A percentile compares a stretch with the other conserved stretches of the same genome.
Conservation (phyloP, 2,113 vertebrate genomes). For the Indri indri region DNA sequence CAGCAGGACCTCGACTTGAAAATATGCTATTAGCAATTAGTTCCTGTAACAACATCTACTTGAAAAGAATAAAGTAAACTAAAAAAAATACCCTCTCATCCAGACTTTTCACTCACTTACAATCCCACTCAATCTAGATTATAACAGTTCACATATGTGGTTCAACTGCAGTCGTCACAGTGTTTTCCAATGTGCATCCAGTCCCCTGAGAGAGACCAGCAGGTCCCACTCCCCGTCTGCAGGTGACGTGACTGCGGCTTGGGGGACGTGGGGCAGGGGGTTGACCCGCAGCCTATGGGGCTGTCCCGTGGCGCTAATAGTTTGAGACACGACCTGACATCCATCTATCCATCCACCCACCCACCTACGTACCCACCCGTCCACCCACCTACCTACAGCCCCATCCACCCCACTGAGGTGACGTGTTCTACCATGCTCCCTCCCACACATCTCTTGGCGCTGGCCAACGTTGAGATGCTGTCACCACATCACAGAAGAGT, state of each 20-base stretch:
- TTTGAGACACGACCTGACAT: background rate
- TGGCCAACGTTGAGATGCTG: background rate
- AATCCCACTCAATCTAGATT: background rate
- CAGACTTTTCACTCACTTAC: background rate
- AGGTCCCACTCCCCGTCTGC: too few species aligned
- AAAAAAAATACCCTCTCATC: background rate
- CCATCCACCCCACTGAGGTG: background rate
- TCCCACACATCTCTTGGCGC: background rate
- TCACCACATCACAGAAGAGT: too few species aligned
- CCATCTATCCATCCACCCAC: accelerated
- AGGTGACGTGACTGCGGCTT: background rate
- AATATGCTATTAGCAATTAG: constrained; percentile 23
- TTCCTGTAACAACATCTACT: background rate
- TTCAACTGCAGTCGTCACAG: background rate
- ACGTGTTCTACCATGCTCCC: accelerated
- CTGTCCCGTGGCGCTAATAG: background rate
- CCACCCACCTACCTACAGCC: too few species aligned
- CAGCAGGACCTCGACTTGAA: background rate
- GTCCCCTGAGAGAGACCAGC: background rate
- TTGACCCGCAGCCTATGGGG: too few species aligned
- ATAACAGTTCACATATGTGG: accelerated
- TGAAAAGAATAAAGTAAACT: background rate
- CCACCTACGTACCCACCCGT: accelerated
- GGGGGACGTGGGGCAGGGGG: accelerated
- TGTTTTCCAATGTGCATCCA: background rate